Conservation (phyloP, 2,888 invertebrate genomes). For the Drosophila suboccidentalis region DNA sequence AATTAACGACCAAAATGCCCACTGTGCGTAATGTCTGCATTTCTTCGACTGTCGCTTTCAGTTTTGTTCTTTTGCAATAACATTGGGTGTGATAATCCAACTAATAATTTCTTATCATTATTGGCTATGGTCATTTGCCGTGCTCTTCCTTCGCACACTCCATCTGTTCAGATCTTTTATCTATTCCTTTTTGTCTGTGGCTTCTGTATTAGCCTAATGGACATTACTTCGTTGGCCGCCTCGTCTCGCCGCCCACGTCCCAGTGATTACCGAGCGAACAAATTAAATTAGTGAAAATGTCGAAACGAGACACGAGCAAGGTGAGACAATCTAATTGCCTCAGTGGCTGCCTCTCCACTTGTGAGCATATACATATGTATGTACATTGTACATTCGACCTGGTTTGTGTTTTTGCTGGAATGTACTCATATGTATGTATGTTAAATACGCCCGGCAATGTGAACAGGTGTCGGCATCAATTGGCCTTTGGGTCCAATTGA, state of each 20-base stretch:
- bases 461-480: slow-evolving; percentile 69
- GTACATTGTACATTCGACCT: not conserved
- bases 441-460: slow-evolving; percentile 46
- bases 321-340: slow-evolving; percentile 71
- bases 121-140: slow-evolving; percentile 66
- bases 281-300: slow-evolving; percentile 75
- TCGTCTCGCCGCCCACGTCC: slow-evolving; percentile 31
- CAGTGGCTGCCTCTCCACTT: slow-evolving; percentile 17
- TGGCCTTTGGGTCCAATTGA: slow-evolving; percentile 60
- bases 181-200: slow-evolving; percentile 23
- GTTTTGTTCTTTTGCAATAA: slow-evolving; percentile 37
- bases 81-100: slow-evolving; percentile 72
- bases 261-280: slow-evolving; percentile 70
- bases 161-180: slow-evolving; percentile 19
- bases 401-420: slow-evolving; percentile 8
- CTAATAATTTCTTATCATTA: slow-evolving; percentile 82
- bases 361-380: slow-evolving; percentile 26
- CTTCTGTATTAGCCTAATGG: slow-evolving; percentile 60
- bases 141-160: slow-evolving; percentile 2
- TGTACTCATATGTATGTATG: slow-evolving; percentile 26
- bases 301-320: slow-evolving; percentile 57
- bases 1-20: not conserved
- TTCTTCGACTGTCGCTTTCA: slow-evolving; percentile 47
- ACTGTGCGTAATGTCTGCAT: slow-evolving; percentile 31
- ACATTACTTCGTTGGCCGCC: slow-evolving; percentile 34